Evolutionary conservation across 2,113 vertebrate species (phyloP).

Genomic region (Gila orcuttii): DNA sequence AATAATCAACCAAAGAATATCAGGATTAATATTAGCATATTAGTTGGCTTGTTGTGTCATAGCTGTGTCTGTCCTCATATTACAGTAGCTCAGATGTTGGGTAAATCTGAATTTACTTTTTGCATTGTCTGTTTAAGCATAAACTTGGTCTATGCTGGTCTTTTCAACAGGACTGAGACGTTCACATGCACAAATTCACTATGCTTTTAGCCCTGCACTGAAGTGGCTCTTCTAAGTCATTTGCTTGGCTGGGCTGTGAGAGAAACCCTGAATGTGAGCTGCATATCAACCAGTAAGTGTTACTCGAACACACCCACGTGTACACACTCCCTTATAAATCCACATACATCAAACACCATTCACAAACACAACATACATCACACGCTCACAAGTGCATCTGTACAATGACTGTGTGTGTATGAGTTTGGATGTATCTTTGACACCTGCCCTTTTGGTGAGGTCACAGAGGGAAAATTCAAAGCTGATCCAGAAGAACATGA

Average conservation of each 20-base stretch:
- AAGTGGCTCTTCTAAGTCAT: conserved; percentile 56
- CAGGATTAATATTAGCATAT: conserved; percentile 1
- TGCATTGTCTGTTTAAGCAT: not conserved
- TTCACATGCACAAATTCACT: conserved; percentile 44
- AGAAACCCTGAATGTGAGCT: conserved; percentile 56
- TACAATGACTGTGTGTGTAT: not conserved
- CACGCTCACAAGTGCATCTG: conserved; percentile 2
- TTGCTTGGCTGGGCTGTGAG: conserved; percentile 54
- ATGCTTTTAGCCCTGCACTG: conserved; percentile 30
- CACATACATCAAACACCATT: conserved; percentile 39
- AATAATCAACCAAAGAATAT: conserved; percentile 30
- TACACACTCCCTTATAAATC: conserved; percentile 39
- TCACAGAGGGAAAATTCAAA: conserved; percentile 33
- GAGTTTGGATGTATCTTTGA: not conserved
- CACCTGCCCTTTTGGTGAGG: conserved; percentile 34
- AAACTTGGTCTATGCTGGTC: not conserved
- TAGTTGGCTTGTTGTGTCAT: not conserved
- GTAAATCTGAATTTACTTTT: no score
- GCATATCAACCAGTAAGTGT: conserved; percentile 56
- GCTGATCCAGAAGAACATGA: conserved; percentile 22
- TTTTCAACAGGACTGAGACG: conserved; percentile 33
- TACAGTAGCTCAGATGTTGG: no score
- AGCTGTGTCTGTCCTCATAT: not conserved
- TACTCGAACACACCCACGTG: conserved; percentile 38
- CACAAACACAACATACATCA: conserved; percentile 4